These are phyloP conservation scores for Glyphotaelius pellucidus DNA, from an alignment of 2,888 invertebrate genomes.

Conservation along the genomic window DNA sequence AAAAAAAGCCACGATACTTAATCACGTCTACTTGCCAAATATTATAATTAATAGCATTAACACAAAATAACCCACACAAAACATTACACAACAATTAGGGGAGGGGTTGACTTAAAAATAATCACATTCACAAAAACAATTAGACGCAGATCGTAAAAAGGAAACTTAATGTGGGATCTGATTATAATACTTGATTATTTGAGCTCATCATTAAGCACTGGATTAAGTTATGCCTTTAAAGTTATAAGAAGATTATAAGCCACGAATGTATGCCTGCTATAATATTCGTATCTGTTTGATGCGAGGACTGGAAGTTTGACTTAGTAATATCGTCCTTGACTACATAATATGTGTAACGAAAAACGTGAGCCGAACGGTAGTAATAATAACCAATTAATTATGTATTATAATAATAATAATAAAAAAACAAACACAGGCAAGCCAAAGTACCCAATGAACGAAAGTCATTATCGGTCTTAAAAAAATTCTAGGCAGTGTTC, in stretches of 20 bases:
- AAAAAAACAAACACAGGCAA: not conserved
- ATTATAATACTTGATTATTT: not conserved
- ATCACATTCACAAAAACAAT: not conserved
- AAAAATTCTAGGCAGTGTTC: not conserved
- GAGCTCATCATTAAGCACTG: not conserved
- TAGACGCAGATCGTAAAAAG: not conserved
- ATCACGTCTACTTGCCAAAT: constrained; percentile 21
- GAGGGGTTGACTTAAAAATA: not conserved
- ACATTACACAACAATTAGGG: not conserved
- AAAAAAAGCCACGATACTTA: not conserved
- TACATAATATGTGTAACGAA: not conserved
- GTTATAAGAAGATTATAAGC: not conserved
- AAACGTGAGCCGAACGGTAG: not conserved
- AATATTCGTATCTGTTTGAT: not conserved
- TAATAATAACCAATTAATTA: not conserved
- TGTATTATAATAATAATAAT: not conserved
- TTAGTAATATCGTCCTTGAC: not conserved
- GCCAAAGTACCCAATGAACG: not conserved
- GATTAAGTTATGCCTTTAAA: not conserved
- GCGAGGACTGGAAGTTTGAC: not conserved
- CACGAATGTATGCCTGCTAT: not conserved
- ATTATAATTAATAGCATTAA: constrained; percentile 25
- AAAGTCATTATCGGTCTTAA: not conserved
- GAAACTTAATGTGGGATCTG: not conserved
- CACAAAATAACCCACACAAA: not conserved